phyloP scores from a whole-genome alignment of 2,113 vertebrate genomes.

The Mobula birostris region DNA sequence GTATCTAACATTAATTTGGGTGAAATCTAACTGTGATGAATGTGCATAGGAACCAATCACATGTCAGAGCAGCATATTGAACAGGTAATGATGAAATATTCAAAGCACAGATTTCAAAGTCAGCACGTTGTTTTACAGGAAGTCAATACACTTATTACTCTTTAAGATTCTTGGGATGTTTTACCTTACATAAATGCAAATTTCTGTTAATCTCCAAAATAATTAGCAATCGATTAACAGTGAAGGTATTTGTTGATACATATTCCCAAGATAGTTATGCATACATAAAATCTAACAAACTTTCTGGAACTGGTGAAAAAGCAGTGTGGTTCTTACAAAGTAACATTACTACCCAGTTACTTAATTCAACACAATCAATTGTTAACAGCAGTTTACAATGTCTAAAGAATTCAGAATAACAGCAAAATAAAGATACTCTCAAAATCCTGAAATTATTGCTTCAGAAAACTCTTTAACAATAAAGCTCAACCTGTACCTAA shows the following conservation, averaged over 20 bases:
- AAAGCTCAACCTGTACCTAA: background rate
- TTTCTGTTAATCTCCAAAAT: background rate
- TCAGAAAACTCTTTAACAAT: background rate
- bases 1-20: background rate
- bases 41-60: background rate
- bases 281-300: too few species aligned
- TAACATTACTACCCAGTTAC: background rate
- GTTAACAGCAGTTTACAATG: background rate
- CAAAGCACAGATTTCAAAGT: background rate
- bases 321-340: background rate
- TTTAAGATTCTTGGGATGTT: background rate
- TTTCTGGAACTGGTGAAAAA: background rate
- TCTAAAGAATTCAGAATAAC: background rate
- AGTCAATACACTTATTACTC: background rate
- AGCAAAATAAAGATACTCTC: background rate
- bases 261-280: background rate
- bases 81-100: background rate
- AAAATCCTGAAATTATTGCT: background rate
- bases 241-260: too few species aligned
- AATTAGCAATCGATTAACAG: background rate
- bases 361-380: background rate
- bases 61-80: background rate
- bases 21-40: background rate
- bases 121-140: background rate
- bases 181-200: background rate